phyloP scores from a whole-genome alignment of 2,113 vertebrate genomes.

The Ornithorhynchus anatinus region DNA sequence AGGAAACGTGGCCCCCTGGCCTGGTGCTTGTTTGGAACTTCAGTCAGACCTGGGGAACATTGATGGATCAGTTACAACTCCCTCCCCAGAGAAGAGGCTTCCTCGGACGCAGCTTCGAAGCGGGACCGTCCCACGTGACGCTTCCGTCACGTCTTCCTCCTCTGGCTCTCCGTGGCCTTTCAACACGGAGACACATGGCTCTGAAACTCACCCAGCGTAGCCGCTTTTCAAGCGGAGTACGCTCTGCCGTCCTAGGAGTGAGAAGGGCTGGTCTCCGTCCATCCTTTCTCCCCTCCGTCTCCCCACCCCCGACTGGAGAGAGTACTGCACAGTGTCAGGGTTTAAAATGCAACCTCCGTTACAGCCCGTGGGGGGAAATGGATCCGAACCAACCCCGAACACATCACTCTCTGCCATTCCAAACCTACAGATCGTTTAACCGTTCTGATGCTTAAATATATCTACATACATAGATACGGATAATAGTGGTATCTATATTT shows the following conservation, averaged over 20 bases:
- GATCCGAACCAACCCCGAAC: constrained; percentile 51
- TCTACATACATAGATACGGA: too few relatives aligned
- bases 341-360: constrained; percentile 65
- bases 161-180: constrained; percentile 54
- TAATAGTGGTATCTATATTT: too few relatives aligned
- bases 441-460: constrained; percentile 40
- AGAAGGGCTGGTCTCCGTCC: constrained; percentile 49
- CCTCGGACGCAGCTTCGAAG: constrained; percentile 39
- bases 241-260: constrained; percentile 50
- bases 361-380: constrained; percentile 50
- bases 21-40: constrained; percentile 14
- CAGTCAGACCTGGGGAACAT: constrained; percentile 17
- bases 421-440: constrained; percentile 41
- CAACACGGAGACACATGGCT: constrained; percentile 57
- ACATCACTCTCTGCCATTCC: constrained; percentile 53
- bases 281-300: too few relatives aligned
- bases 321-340: constrained; percentile 61
- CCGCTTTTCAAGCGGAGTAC: constrained; percentile 56
- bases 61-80: constrained; percentile 44
- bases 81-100: constrained; percentile 32
- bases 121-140: constrained; percentile 39
- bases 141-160: constrained; percentile 43
- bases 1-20: constrained; percentile 5
- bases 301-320: constrained; percentile 48
- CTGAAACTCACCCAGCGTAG: constrained; percentile 47